These are phyloP conservation scores for Anoplophora glabripennis DNA, from an alignment of 1,140 invertebrate species.

Conservation along the genomic window DNA sequence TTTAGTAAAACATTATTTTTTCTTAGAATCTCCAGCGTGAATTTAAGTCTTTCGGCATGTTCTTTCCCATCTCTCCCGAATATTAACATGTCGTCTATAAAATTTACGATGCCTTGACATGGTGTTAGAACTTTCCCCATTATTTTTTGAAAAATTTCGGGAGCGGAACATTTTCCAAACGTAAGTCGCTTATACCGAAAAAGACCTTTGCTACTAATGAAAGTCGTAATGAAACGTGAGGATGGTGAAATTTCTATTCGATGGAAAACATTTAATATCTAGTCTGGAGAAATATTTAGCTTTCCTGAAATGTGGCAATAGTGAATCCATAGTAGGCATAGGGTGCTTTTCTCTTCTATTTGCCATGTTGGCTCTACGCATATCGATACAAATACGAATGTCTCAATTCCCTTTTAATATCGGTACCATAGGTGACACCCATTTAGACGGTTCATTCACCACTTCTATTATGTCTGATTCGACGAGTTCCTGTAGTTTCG, in stretches of 20 bases:
- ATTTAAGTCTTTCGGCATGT: conserved; percentile 11
- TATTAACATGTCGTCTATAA: conserved; percentile 21
- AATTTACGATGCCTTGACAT: conserved; percentile 20
- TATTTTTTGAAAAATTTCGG: conserved; percentile 22
- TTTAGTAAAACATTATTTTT: conserved; percentile 32
- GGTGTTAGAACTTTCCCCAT: conserved; percentile 3
- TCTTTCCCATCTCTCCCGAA: conserved; percentile 13
- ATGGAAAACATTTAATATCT: conserved; percentile 24
- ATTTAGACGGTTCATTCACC: conserved; percentile 27
- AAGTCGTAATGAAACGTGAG: conserved; percentile 32
- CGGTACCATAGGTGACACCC: conserved; percentile 46
- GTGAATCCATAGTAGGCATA: conserved; percentile 10
- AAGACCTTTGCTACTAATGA: conserved; percentile 42
- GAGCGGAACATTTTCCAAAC: conserved; percentile 28
- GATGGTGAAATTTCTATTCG: conserved; percentile 23
- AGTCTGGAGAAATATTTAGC: conserved; percentile 18
- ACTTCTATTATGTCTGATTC: conserved; percentile 19
- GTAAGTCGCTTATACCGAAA: conserved; percentile 45
- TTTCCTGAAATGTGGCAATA: conserved; percentile 11
- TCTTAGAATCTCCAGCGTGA: conserved; percentile 19
- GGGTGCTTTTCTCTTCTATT: conserved; percentile 40
- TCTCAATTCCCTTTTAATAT: conserved; percentile 40
- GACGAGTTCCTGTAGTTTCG: conserved; percentile 18
- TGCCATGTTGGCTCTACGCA: conserved; percentile 45
- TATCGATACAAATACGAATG: conserved; percentile 45